phyloP scores from a whole-genome alignment of 1,140 invertebrate genomes.

The Macrosteles quadrilineatus region DNA sequence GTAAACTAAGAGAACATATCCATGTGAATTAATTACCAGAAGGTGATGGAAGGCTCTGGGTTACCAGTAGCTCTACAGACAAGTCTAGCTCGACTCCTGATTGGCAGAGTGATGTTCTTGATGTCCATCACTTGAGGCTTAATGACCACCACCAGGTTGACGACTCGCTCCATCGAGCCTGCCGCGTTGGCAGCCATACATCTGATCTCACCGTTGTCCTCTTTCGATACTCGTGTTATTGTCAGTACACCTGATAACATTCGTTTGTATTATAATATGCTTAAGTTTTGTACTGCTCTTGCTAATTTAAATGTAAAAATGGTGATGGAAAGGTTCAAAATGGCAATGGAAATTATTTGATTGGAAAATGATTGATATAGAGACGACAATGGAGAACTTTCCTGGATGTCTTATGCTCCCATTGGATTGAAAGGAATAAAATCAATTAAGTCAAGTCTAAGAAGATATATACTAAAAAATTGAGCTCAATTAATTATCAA shows the following conservation, averaged over 20 bases:
- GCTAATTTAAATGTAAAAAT: background rate
- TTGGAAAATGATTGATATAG: too few relatives aligned
- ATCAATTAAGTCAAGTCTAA: too few relatives aligned
- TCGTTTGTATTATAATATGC: conserved; percentile 30
- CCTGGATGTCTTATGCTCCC: too few relatives aligned
- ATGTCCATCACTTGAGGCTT: conserved; percentile 79
- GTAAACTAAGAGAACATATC: too few relatives aligned
- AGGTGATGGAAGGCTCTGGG: conserved; percentile 73
- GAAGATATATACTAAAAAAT: too few relatives aligned
- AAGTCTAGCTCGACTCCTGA: conserved; percentile 63
- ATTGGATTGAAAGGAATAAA: too few relatives aligned
- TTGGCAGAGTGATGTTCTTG: conserved; percentile 68
- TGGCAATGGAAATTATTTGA: too few relatives aligned
- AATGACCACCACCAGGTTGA: conserved; percentile 65
- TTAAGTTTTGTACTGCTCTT: too few relatives aligned
- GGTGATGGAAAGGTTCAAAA: background rate
- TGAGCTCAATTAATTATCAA: too few relatives aligned
- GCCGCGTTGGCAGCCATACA: conserved; percentile 83
- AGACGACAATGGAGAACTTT: too few relatives aligned
- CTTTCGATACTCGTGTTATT: conserved; percentile 73
- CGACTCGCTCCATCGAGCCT: conserved; percentile 64
- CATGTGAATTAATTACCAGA: too few relatives aligned
- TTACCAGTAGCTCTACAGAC: conserved; percentile 74
- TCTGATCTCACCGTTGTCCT: conserved; percentile 77
- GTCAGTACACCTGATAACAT: conserved; percentile 61